phyloP scores from a whole-genome alignment of 2,888 invertebrate genomes.

The Calameuta pallipes region DNA sequence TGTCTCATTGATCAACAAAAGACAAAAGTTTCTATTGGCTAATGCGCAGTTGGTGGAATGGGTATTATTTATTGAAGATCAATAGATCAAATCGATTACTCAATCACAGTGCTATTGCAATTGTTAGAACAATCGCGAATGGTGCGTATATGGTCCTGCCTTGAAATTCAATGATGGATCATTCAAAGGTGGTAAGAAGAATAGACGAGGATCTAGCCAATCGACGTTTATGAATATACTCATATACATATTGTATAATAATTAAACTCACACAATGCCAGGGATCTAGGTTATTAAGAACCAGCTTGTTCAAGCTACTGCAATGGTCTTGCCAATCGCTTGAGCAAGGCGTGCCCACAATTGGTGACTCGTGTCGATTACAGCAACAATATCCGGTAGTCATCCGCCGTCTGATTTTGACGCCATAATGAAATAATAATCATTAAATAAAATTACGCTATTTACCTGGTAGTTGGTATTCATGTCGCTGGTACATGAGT shows the following conservation, averaged over 20 bases:
- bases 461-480: background rate
- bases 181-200: background rate
- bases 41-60: background rate
- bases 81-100: conserved; percentile 1
- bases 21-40: background rate
- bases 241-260: background rate
- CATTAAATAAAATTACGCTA: background rate
- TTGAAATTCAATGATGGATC: background rate
- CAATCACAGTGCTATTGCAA: background rate
- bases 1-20: background rate
- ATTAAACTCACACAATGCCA: background rate
- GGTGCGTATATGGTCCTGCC: background rate
- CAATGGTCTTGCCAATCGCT: background rate
- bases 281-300: background rate
- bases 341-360: background rate
- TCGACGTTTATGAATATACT: background rate
- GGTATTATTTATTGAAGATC: background rate
- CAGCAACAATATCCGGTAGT: background rate
- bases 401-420: background rate
- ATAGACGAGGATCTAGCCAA: background rate
- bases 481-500: background rate
- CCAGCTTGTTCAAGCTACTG: background rate
- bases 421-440: background rate
- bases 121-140: background rate
- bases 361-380: background rate